A percentile compares a stretch with the other conserved stretches of the same genome.
Conservation (phyloP, 2,113 vertebrate species). For the Poeciliopsis retropinna region DNA sequence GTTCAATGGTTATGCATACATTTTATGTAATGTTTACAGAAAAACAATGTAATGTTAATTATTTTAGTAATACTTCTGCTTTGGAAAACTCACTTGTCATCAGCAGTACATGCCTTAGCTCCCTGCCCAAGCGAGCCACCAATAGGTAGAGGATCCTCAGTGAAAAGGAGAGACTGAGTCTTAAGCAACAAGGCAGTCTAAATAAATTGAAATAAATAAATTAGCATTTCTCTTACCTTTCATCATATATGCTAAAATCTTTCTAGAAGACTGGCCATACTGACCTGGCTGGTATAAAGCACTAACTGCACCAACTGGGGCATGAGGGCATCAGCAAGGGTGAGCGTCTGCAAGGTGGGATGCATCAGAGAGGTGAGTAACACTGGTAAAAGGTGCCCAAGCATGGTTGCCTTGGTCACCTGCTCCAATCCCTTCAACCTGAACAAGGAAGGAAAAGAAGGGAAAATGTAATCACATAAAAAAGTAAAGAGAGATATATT, state of each 20-base stretch:
- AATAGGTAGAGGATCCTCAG: constrained; percentile 80
- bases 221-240: not conserved
- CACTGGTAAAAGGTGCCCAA: constrained; percentile 95
- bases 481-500: not conserved
- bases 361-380: constrained; percentile 97
- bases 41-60: not conserved
- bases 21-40: not conserved
- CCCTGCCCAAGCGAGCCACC: constrained; percentile 82
- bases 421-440: constrained; percentile 97
- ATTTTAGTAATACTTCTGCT: not conserved
- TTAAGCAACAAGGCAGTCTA: constrained; percentile 96
- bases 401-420: constrained; percentile 96
- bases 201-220: constrained; percentile 29
- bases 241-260: not conserved
- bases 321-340: constrained; percentile 95
- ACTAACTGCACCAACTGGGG: constrained; percentile 97
- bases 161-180: constrained; percentile 92
- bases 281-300: constrained; percentile 98
- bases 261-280: not conserved
- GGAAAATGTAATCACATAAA: not conserved
- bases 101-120: constrained; percentile 79
- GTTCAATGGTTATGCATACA: not conserved
- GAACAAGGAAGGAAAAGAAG: constrained; percentile 34
- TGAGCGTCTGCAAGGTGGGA: constrained; percentile 94
- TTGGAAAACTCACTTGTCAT: constrained; percentile 63